Base-by-base conservation (phyloP, 2,113 vertebrate species). In the Cervus canadensis region DNA sequence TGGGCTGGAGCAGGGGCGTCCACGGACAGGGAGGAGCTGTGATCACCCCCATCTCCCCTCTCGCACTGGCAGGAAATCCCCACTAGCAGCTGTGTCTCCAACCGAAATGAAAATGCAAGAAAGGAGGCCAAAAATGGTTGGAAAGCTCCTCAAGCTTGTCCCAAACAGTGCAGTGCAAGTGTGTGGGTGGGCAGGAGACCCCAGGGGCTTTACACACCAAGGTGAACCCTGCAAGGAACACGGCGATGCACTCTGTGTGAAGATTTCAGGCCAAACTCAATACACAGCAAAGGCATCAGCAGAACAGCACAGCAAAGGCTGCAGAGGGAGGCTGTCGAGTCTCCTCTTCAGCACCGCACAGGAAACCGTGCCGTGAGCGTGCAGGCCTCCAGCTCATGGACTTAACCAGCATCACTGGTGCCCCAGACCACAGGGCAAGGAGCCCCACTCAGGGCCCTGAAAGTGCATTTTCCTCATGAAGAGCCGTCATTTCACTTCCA, bases 1-100 rank as follows among this genome's bases (percentile, higher is more conserved):
- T 0, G 0, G 0, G 6, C 84, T 5, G 48, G 12, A 16, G 1
- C 4, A 67, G 10, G n/a, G 5, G 30, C 0, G 1, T 2, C 7
- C 40, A 40, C 8, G 0, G 4, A 52, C 15, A 10, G 14, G 5
- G 25, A 19, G 60, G 52, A 48, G 64, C 3, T 7, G 11, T 4
- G 12, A 43, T 6, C 8, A 11, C 30, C 21, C 45, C 30, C 0
- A 0, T 2, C 30, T 21, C 60, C 16, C 43, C 40, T 0, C 45
- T 28, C 21, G 0, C 50, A 6, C 78, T 54, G n/a, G 43, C 33
- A 26, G 87, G 48, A 67, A 43, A 36, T 3, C 64, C 88, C 36
- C 30, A 8, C 33, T 7, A 84, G 45, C 92, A 89, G 60, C 87
- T 84, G 52, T 36, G 52, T 30, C 57, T 23, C n/a, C 62, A 78